Conservation (phyloP, 2,113 vertebrate species). For the Thamnophis sirtalis region DNA sequence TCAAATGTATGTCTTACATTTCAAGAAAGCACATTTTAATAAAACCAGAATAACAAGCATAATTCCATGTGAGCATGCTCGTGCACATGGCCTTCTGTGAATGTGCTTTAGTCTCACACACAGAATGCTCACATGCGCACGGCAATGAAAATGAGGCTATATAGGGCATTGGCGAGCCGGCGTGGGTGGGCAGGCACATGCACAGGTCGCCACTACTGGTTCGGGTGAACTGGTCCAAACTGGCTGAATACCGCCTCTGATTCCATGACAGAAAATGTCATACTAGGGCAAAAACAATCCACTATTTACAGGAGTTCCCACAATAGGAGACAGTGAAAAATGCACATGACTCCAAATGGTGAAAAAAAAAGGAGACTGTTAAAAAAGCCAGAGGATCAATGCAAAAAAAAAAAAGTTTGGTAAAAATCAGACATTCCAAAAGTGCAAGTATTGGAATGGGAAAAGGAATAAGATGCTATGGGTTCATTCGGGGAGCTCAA, state of each 20-base stretch:
- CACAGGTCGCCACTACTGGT: no score
- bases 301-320: neutral
- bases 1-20: neutral
- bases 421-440: neutral
- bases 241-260: neutral
- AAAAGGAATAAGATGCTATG: neutral
- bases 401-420: neutral
- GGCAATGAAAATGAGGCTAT: no score
- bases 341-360: neutral
- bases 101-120: no score
- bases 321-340: neutral
- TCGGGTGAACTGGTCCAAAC: no score
- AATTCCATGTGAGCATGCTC: neutral
- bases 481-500: neutral
- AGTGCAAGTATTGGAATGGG: neutral
- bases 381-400: neutral
- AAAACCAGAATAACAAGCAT: neutral
- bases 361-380: neutral
- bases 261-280: neutral
- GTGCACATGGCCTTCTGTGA: no score
- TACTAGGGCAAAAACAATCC: neutral
- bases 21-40: neutral
- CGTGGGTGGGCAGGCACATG: no score
- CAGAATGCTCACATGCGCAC: no score
- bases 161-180: no score